These are phyloP conservation scores for Saccopteryx leptura DNA, from an alignment of 2,113 vertebrate genomes.

Conservation along the genomic window DNA sequence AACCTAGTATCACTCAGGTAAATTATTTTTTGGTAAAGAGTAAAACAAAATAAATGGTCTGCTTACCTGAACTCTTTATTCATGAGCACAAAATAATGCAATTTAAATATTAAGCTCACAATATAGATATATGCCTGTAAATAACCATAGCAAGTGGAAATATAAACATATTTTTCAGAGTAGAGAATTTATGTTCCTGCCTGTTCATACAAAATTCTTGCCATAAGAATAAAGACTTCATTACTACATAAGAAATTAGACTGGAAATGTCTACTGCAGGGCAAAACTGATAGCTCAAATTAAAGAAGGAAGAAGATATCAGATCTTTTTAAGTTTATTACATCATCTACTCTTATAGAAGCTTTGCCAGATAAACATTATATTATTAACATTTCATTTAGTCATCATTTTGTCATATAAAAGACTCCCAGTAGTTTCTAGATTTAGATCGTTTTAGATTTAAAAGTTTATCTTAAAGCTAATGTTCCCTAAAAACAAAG, in stretches of 20 bases:
- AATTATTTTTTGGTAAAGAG: neutral
- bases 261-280: neutral
- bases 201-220: conserved; percentile 6
- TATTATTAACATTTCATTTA: conserved; percentile 34
- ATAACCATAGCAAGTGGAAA: neutral
- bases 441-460: conserved; percentile 4
- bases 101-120: neutral
- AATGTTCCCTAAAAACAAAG: conserved; percentile 9
- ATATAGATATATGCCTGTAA: neutral
- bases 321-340: neutral
- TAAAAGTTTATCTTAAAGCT: conserved; percentile 29
- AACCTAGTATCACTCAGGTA: neutral
- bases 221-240: neutral
- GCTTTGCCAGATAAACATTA: neutral
- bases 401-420: neutral
- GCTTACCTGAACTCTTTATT: neutral
- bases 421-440: neutral
- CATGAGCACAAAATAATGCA: neutral
- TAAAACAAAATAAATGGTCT: conserved; percentile 26
- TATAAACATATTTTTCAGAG: neutral
- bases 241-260: neutral
- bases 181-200: conserved; percentile 7
- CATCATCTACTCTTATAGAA: neutral
- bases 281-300: conserved; percentile 21
- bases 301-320: neutral